These are phyloP conservation scores for Parapristionchus giblindavisi DNA, from an alignment of 2,888 invertebrate species.

Conservation along the genomic window DNA sequence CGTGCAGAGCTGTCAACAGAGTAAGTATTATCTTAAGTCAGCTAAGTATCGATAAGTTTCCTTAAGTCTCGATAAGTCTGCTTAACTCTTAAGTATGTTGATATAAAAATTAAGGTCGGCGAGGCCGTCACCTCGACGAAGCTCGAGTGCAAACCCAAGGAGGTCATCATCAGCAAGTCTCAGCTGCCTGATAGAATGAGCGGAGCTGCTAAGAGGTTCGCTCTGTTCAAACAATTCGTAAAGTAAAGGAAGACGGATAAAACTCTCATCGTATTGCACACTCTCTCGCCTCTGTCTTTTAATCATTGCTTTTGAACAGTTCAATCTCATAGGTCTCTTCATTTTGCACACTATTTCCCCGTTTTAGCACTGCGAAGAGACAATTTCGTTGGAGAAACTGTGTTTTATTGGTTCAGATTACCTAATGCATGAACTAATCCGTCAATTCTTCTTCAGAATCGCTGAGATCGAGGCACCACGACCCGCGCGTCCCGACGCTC, in stretches of 20 bases:
- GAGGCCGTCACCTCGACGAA: constrained; percentile 88
- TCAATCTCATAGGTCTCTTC: no score
- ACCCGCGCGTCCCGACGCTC: constrained; percentile 52
- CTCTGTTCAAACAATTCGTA: not conserved
- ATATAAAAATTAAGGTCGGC: constrained; percentile 47
- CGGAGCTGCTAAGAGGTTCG: constrained; percentile 76
- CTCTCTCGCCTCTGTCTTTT: not conserved
- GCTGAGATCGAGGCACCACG: constrained; percentile 66
- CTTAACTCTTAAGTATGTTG: not conserved
- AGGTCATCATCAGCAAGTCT: constrained; percentile 85
- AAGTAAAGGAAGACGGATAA: no score
- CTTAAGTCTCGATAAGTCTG: not conserved
- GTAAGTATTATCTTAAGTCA: not conserved
- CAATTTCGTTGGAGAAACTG: no score
- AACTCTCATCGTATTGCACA: not conserved
- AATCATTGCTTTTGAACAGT: no score
- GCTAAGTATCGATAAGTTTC: not conserved
- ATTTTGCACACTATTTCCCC: no score
- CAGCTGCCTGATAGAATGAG: constrained; percentile 92
- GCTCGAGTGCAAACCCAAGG: constrained; percentile 85
- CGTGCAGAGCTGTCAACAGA: constrained; percentile 58
- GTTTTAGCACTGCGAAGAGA: no score
- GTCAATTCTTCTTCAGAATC: constrained; percentile 72
- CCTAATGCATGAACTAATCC: no score
- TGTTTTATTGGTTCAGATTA: no score